A percentile compares a stretch with the other conserved stretches of the same genome.
Evolutionary conservation across 2,113 vertebrate species (phyloP).

Genomic region (Bujurquina vittata): DNA sequence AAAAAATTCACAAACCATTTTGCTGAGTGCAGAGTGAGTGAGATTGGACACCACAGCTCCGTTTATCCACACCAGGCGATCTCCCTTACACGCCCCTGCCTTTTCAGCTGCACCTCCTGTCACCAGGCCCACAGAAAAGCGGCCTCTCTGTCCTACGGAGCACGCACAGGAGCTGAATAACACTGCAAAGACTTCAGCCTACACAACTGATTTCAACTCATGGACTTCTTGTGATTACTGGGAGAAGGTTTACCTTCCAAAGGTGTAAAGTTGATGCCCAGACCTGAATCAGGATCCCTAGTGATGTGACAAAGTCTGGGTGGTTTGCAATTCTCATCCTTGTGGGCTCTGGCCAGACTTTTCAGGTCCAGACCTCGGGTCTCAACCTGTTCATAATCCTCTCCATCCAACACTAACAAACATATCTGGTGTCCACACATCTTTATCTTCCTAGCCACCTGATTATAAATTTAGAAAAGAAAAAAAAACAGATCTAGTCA

Average conservation of each 20-base stretch:
- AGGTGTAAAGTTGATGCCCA: constrained; percentile 83
- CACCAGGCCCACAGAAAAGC: constrained; percentile 81
- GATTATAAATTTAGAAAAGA: background rate
- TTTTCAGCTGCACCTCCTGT: constrained; percentile 83
- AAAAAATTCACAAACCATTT: constrained; percentile 77
- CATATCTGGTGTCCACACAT: constrained; percentile 85
- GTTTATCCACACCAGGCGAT: constrained; percentile 87
- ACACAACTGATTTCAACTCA: background rate
- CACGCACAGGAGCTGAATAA: constrained; percentile 1
- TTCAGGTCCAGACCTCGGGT: constrained; percentile 59
- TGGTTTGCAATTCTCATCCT: constrained; percentile 29
- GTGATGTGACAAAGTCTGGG: constrained; percentile 85
- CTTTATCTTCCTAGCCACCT: constrained; percentile 88
- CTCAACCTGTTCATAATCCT: constrained; percentile 69
- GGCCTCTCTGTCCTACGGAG: constrained; percentile 79
- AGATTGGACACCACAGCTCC: constrained; percentile 81
- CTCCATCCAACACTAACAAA: constrained; percentile 80
- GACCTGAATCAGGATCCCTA: constrained; percentile 75
- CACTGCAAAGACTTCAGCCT: background rate
- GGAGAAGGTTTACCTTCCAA: constrained; percentile 65
- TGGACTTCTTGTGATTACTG: background rate
- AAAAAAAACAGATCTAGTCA: background rate
- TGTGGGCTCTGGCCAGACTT: constrained; percentile 22
- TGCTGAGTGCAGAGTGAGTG: constrained; percentile 78
- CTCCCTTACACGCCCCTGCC: constrained; percentile 84